Evolutionary conservation across 1,140 invertebrate species (phyloP), one percentile per base, ranked within the genome.

Genomic region (Drosophila sechellia): DNA sequence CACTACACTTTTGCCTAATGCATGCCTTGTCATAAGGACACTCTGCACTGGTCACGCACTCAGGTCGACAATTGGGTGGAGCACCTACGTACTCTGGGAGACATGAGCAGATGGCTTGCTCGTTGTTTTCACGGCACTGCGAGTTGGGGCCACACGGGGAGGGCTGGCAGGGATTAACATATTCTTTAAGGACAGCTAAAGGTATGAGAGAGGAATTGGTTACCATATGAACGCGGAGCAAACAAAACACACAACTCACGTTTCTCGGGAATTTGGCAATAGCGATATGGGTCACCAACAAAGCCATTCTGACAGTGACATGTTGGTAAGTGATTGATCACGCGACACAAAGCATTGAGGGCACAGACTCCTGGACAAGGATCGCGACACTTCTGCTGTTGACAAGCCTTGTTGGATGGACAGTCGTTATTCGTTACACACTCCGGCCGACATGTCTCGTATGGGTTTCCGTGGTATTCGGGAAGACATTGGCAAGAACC

Each of bases 311-410:
- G 92, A 91, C 96, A 97, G 48, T 94, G 94, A 72, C 96, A 97
- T 31, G 95, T 95, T 1, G 96, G 95, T 75, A 94, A 94, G 86
- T 96, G 96, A 89, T 95, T 95, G 4, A 95, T 93, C 3, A 95
- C 95, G 78, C 94, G 93, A 81, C 96, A 96, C 42, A 93, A 76
- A 8, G 96, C 95, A 78, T 94, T 94, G n/a, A 92, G 63, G 8
- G 96, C 96, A 93, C 97, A 98, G 2, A 95, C 94, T 43, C 96
- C 96, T 4, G 94, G 93, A 65, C 96, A 97, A 13, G 96, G 96
- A 91, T 97, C 95, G 34, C 94, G 93, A 87, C 96, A 97, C 93
- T 96, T 96, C 75, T 96, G 94, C 86, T 96, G 95, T 4, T 96
- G 93, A 79, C 96, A 97, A 1, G 96, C 95, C 79, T 94, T 94